phyloP scores from a whole-genome alignment of 2,797 vertebrate species.

The Gambusia yucatana region DNA sequence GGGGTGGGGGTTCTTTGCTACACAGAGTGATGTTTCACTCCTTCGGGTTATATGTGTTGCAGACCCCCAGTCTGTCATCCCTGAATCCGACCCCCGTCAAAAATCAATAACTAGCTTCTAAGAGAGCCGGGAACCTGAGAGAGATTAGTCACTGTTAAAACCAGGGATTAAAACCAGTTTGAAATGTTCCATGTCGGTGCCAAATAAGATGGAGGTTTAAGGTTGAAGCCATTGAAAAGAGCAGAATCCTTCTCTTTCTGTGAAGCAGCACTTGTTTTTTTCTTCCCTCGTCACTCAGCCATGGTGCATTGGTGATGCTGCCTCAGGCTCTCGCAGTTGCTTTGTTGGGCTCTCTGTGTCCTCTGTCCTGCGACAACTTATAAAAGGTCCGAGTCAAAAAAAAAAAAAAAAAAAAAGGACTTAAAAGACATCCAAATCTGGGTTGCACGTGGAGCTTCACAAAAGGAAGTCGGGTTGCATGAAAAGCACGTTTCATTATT shows the following conservation, averaged over 20 bases:
- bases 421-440: not conserved
- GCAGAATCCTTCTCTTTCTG: conserved; percentile 4
- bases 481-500: not conserved
- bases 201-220: conserved; percentile 12
- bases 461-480: not conserved
- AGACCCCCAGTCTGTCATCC: not conserved
- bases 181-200: not conserved
- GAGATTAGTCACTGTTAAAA: not conserved
- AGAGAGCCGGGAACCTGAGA: not conserved
- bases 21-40: conserved; percentile 21
- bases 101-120: conserved; percentile 4
- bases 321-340: conserved; percentile 43
- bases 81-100: not conserved
- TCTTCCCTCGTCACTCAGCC: conserved; percentile 27
- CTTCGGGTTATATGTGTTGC: not conserved
- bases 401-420: not conserved
- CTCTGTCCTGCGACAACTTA: conserved; percentile 17
- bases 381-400: conserved; percentile 29
- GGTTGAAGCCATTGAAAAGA: conserved; percentile 44
- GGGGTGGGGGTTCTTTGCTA: not conserved
- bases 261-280: conserved; percentile 12
- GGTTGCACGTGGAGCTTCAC: not conserved
- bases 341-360: conserved; percentile 37
- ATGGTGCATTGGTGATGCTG: conserved; percentile 37
- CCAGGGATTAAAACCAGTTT: not conserved